Base-by-base conservation (phyloP, 2,888 invertebrate species). In the Xestoiulus laeticollis region DNA sequence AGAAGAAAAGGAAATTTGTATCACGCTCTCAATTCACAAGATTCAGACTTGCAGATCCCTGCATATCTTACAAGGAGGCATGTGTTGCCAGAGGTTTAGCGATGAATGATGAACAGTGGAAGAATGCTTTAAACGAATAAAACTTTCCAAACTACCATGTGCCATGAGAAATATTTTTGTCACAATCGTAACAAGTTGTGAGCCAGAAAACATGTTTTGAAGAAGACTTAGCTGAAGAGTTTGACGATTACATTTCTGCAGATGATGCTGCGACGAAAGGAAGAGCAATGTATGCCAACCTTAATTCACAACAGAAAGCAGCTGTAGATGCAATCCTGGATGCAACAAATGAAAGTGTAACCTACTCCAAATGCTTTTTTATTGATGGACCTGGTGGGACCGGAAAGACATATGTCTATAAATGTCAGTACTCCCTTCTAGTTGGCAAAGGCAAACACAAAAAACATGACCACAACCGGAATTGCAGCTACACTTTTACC, bases 151-250 rank as follows among this genome's bases (percentile, higher is more conserved):
- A 85, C 87, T 48, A n/a, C 88, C 90, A 53, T 30, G 85, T 10
- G 87, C 88, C 78, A 87, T 90, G 26, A 82, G 90, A 6, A 85
- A 85, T 1, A 87, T 91, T 33, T 90, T 90, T 89, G 88, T 78
- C 3, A 89, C 88, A 33, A 89, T 89, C 43, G 33, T 89, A 38
- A 85, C 85, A 53, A 87, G 78, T 12, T 90, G 89, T 87, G 86
- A 83, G 43, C 88, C 89, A 38, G 88, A 88, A 3, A 86, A 88
- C 30, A 89, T 87, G 88, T n/a, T 89, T 53, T n/a, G 88, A 89
- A 59, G 90, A 90, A 12, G 8, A 85, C n/a, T 89, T 90, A 87
- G 91, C 33, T 38, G 85, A 89, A 19, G 90, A 90, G 89, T 89
- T 91, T 14, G 44, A 44, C 14, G 10, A 44, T 14, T 44, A 12